phyloP scores from a whole-genome alignment of 2,113 vertebrate genomes.

The Romanogobio albipinnatus region DNA sequence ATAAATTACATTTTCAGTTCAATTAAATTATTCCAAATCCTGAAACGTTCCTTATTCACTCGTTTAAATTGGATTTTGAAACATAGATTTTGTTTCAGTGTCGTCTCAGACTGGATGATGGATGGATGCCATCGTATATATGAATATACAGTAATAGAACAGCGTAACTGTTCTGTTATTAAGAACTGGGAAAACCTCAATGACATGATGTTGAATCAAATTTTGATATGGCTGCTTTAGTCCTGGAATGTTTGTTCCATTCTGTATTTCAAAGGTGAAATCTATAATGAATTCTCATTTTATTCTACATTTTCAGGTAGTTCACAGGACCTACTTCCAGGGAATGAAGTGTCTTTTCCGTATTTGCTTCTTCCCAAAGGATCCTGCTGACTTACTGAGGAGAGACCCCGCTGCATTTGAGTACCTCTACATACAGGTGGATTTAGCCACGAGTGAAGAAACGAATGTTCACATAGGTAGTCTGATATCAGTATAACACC shows the following conservation, averaged over 20 bases:
- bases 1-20: background rate
- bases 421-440: conserved; percentile 97
- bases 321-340: conserved; percentile 97
- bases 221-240: background rate
- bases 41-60: background rate
- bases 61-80: background rate
- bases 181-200: background rate
- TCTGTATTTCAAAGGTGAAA: background rate
- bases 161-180: background rate
- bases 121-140: background rate
- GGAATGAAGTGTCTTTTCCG: conserved; percentile 98
- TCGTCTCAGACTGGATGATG: background rate
- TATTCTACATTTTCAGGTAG: conserved; percentile 79
- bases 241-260: background rate
- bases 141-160: background rate
- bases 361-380: conserved; percentile 98
- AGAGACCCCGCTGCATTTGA: conserved; percentile 95
- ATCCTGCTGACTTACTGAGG: conserved; percentile 90
- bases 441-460: background rate
- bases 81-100: background rate
- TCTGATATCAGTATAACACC: background rate
- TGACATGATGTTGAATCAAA: background rate
- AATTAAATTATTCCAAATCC: background rate
- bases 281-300: background rate
- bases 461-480: background rate